Base-by-base conservation (phyloP, 2,113 vertebrate species). In the Rhabdornis inornatus region DNA sequence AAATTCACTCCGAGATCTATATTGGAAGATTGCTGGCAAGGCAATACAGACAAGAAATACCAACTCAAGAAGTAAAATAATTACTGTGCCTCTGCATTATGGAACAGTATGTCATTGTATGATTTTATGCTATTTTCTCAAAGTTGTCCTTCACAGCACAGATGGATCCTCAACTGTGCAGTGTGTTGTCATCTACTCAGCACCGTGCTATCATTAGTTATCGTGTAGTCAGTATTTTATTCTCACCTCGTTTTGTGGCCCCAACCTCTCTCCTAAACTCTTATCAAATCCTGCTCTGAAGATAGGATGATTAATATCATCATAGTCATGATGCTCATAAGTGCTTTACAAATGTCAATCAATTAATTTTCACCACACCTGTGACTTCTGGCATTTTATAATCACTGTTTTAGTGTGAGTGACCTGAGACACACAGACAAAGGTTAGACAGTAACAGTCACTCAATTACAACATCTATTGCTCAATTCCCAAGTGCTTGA, bases 161-260 rank as follows among this genome's bases (percentile, higher is more conserved):
- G 96, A 97, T 94, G 96, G 96, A 89, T 87, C 50, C 76, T 97
- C 76, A 35, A 81, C 83, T 88, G 79, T 88, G 88, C 82, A 77
- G 83, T 8, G 8, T 92, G 80, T 74, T 96, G 88, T 40, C 80
- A 89, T 75, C 79, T 39, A 77, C 47, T 89, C 86, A 92, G 83
- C 68, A 65, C 76, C 2, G 4, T 31, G 72, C 89, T 95, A 94
- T 49, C 92, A 83, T 83, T 83, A 95, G 79, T 37, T 96, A 86
- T 44, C 0, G 0, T 75, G 76, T 4, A 96, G 68, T 87, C 87
- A 89, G 92, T 87, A 57, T 64, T 92, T 94, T 60, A 84, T 78
- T 95, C 56, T 91, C 31, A 35, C 61, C 61, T 95, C 1, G 0
- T 68, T 89, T 82, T 0, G 0, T 18, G 76, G 59, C 69, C 77